Evolutionary conservation across 2,888 invertebrate genomes (phyloP), one percentile per base, ranked within the genome.

Genomic region (Cheilosia vulpina): DNA sequence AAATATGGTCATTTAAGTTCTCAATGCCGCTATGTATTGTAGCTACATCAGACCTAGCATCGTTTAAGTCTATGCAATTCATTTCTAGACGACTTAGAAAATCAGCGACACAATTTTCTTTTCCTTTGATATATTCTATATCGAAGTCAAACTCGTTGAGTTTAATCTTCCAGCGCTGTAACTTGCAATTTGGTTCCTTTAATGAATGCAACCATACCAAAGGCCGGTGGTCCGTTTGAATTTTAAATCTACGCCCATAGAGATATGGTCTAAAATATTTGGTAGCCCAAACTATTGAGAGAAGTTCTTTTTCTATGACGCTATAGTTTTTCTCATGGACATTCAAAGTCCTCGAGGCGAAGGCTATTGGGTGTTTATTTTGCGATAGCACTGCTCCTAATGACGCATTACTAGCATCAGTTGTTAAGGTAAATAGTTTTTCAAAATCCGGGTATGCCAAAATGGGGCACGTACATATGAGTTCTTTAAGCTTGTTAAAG

Each of bases 401-500:
- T 2, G 68, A 63, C 13, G 55, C 47, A 21, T n/a, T 53, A 19
- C 71, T 76, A n/a, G 65, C 73, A 41, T 87, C 73, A 4, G 87
- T 78, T 13, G 66, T 78, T 11, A 87, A 21, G 15, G 15, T 47
- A 41, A 82, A 87, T 55, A n/a, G 7, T 19, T 47, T 47, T 21
- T 11, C 31, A 43, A 79, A 78, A 34, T 87, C 57, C 0, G 66
- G 79, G 19, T 87, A 87, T 19, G 27, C 47, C 19, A 83, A 45
- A 11, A 87, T 85, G 11, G 79, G 80, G 15, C 55, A 53, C 11
- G 62, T 76, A 50, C 73, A 69, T 27, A 84, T 38, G 7, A 84
- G 45, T 15, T 52, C n/a, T 75, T 83, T 87, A n/a, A 87, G 38
- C 53, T 79, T 87, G 11, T 78, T 19, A 47, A 47, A 47, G 19